Conservation (phyloP, 2,797 vertebrate species). For the Prionace glauca region DNA sequence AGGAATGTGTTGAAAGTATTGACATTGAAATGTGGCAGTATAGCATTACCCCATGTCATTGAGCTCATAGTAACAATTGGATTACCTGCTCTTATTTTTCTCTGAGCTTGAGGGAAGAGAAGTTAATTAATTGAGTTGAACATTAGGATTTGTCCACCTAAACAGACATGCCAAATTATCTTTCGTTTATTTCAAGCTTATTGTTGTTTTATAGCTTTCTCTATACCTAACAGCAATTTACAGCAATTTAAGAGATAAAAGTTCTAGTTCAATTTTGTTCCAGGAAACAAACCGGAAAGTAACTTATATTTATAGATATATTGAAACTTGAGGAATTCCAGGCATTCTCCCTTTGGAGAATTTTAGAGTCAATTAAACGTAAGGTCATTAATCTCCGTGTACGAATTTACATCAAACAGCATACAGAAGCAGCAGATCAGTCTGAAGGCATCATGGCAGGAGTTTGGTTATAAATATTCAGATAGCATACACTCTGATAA, state of each 20-base stretch:
- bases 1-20: background rate
- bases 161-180: background rate
- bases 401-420: conserved; percentile 18
- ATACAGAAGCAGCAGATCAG: background rate
- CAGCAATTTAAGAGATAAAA: background rate
- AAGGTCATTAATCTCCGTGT: background rate
- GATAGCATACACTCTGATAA: background rate
- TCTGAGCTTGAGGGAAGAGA: background rate
- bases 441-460: background rate
- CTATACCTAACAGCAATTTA: background rate
- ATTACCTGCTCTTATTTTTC: background rate
- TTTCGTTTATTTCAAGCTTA: background rate
- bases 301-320: background rate
- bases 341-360: background rate
- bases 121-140: background rate
- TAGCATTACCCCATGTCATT: background rate
- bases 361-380: conserved; percentile 8
- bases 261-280: background rate
- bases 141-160: background rate
- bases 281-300: background rate
- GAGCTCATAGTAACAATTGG: background rate
- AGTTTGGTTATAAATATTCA: conserved; percentile 26
- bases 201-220: background rate
- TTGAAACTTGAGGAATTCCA: background rate
- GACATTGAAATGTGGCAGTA: background rate